These are phyloP conservation scores for Protonibea diacanthus DNA, from an alignment of 2,797 vertebrate species.

Conservation along the genomic window DNA sequence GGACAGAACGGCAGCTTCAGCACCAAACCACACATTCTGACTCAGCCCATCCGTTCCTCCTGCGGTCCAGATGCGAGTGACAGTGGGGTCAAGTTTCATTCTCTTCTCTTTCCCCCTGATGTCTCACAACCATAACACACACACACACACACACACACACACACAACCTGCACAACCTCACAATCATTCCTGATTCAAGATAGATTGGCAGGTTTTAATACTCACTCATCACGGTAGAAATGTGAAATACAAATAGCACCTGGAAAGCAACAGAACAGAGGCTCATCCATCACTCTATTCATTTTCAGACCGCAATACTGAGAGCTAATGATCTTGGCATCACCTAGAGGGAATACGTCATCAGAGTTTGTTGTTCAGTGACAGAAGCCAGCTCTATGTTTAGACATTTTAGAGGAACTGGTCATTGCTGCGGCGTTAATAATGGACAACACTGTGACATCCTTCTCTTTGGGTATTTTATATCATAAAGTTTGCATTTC, in stretches of 20 bases:
- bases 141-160: too few species aligned
- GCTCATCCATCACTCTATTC: conserved; percentile 23
- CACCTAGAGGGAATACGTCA: conserved; percentile 15
- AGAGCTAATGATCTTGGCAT: conserved; percentile 28
- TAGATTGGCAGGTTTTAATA: background rate
- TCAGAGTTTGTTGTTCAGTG: conserved; percentile 15
- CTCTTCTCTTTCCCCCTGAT: conserved; percentile 31
- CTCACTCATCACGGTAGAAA: conserved; percentile 9
- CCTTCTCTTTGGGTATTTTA: too few species aligned
- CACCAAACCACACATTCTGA: conserved; percentile 60
- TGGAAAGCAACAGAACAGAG: conserved; percentile 25
- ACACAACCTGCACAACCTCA: background rate
- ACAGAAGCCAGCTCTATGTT: background rate
- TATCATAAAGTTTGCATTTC: background rate
- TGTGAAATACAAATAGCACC: conserved; percentile 14
- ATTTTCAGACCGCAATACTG: conserved; percentile 18
- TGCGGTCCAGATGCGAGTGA: conserved; percentile 61
- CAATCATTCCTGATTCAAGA: background rate
- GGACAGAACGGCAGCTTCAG: conserved; percentile 67
- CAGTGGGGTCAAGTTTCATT: conserved; percentile 57
- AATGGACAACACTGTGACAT: too few species aligned
- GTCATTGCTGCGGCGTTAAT: background rate
- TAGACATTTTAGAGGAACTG: conserved; percentile 7
- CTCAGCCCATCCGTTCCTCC: conserved; percentile 60
- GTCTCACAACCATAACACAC: background rate